Conservation (phyloP, 2,797 vertebrate genomes). For the Poecilia velifera region DNA sequence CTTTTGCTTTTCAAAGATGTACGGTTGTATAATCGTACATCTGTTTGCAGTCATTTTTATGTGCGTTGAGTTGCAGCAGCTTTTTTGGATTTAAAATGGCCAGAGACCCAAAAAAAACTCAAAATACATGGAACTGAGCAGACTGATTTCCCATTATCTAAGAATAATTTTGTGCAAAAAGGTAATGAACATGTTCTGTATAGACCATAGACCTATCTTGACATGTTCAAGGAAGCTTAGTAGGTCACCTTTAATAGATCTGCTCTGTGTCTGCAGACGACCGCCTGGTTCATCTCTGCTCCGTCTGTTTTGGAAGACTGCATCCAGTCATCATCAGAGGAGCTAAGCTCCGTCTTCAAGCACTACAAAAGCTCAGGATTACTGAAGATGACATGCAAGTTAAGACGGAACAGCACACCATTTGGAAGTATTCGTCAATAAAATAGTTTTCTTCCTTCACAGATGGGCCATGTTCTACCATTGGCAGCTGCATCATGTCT, state of each 20-base stretch:
- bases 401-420: neutral
- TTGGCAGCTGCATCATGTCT: slow-evolving; percentile 77
- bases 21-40: too few species aligned
- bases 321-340: slow-evolving; percentile 61
- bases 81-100: too few species aligned
- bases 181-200: too few species aligned
- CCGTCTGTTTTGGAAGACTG: slow-evolving; percentile 69
- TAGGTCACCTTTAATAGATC: neutral
- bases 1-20: too few species aligned
- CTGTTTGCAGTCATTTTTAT: too few species aligned
- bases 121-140: too few species aligned
- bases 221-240: too few species aligned
- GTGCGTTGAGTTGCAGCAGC: too few species aligned
- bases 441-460: neutral
- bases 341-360: slow-evolving; percentile 62
- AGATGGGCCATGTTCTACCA: slow-evolving; percentile 65
- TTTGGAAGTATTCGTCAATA: neutral
- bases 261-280: slow-evolving; percentile 64
- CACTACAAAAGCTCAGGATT: slow-evolving; percentile 65
- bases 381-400: slow-evolving; percentile 67
- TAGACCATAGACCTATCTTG: too few species aligned
- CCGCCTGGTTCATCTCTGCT: slow-evolving; percentile 72
- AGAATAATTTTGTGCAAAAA: too few species aligned
- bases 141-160: too few species aligned
- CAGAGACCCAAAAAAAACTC: too few species aligned